Conservation (phyloP, 2,888 invertebrate species). For the Fragum whitleyi region DNA sequence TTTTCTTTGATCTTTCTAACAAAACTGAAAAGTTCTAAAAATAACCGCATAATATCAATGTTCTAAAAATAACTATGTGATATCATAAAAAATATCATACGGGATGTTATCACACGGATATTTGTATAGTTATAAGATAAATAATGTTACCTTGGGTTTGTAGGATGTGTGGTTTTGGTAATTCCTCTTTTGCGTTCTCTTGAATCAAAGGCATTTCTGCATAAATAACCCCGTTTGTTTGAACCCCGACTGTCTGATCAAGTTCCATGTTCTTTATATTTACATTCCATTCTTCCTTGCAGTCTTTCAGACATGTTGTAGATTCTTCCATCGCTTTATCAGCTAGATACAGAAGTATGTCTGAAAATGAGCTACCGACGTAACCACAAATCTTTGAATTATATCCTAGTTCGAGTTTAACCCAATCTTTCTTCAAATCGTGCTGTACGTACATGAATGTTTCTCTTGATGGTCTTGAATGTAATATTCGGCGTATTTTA, state of each 20-base stretch:
- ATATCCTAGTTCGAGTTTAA: slow-evolving; percentile 12
- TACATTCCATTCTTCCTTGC: too few species aligned
- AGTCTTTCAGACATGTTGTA: background rate
- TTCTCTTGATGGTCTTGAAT: slow-evolving; percentile 1
- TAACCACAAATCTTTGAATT: slow-evolving; percentile 24
- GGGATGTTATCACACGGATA: too few species aligned
- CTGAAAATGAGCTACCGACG: background rate
- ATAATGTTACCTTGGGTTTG: too few species aligned
- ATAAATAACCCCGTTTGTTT: background rate
- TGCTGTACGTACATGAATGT: slow-evolving; percentile 17
- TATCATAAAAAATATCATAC: too few species aligned
- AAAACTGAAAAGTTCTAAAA: too few species aligned
- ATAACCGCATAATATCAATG: too few species aligned
- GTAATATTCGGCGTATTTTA: background rate
- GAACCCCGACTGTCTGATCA: background rate
- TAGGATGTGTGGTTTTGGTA: too few species aligned
- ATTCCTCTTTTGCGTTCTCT: background rate
- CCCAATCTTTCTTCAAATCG: background rate
- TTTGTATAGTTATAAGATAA: too few species aligned
- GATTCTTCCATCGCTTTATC: background rate
- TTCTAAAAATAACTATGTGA: too few species aligned
- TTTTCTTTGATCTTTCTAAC: too few species aligned
- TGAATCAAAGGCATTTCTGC: background rate
- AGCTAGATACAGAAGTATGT: background rate
- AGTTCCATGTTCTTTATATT: background rate